Percentiles rank a stretch among this genome's conserved stretches.
Conservation (phyloP, 2,888 invertebrate genomes). For the Spilarctia lutea region DNA sequence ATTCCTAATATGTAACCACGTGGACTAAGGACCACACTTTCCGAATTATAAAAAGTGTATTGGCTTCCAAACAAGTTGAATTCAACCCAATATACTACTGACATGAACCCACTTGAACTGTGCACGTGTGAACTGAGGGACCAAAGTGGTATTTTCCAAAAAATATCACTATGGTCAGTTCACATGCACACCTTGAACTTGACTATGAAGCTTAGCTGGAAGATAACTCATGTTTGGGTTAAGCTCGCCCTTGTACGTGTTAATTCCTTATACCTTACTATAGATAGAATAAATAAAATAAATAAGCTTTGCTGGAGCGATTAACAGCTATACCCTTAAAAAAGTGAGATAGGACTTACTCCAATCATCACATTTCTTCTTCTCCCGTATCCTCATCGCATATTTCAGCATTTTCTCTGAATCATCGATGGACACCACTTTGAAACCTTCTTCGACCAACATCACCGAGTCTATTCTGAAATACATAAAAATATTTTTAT, state of each 20-base stretch:
- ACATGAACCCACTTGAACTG: neutral
- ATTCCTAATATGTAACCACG: no score
- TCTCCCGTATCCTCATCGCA: conserved; percentile 95
- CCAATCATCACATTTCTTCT: conserved; percentile 94
- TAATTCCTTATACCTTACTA: no score
- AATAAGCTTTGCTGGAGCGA: neutral
- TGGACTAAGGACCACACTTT: no score
- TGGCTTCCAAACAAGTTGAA: neutral
- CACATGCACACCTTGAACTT: no score
- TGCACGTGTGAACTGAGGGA: no score
- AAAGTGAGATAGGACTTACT: conserved; percentile 81
- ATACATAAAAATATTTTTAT: conserved; percentile 30
- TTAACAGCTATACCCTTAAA: neutral
- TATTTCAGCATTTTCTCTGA: conserved; percentile 97
- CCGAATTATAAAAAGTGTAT: neutral
- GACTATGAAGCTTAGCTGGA: no score
- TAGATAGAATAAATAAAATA: no score
- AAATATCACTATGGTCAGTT: no score
- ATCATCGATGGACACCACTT: conserved; percentile 94
- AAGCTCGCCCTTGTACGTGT: no score
- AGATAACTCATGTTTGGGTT: no score
- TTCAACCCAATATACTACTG: neutral
- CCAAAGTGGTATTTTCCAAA: no score
- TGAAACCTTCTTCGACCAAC: conserved; percentile 95
- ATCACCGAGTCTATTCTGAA: conserved; percentile 94